These are phyloP conservation scores for Nettapus auritus DNA, from an alignment of 2,113 vertebrate genomes.

Conservation along the genomic window DNA sequence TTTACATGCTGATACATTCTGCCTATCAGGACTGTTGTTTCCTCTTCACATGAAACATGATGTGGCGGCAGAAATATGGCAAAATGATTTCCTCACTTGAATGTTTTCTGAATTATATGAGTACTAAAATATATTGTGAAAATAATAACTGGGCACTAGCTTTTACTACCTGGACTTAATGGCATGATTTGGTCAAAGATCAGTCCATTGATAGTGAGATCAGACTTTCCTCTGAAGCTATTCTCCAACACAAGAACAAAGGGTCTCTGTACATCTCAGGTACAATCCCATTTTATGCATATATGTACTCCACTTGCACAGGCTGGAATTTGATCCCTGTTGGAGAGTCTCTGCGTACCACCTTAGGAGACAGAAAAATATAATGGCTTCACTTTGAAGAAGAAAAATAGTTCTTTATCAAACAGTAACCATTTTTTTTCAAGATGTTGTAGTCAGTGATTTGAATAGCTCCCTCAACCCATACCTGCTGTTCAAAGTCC, in stretches of 20 bases:
- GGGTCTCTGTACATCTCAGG: background rate
- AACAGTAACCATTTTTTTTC: background rate
- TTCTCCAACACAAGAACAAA: background rate
- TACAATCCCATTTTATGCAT: background rate
- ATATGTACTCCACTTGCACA: background rate
- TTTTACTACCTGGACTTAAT: background rate
- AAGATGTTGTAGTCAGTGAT: background rate
- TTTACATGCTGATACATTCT: background rate
- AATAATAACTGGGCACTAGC: background rate
- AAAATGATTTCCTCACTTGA: background rate
- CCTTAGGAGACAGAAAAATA: background rate
- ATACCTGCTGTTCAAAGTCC: background rate
- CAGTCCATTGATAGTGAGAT: background rate
- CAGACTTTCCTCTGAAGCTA: background rate
- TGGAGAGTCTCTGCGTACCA: background rate
- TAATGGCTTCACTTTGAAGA: background rate
- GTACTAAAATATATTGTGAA: background rate
- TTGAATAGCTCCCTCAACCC: background rate
- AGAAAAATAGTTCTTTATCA: background rate
- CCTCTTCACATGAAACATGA: background rate
- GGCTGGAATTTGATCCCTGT: rapidly evolving
- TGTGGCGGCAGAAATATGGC: background rate
- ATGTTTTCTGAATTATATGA: background rate
- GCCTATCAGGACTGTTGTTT: background rate
- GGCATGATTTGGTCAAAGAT: background rate